Evolutionary conservation across 2,888 invertebrate species (phyloP).

Genomic region (Drosophila phalerata): DNA sequence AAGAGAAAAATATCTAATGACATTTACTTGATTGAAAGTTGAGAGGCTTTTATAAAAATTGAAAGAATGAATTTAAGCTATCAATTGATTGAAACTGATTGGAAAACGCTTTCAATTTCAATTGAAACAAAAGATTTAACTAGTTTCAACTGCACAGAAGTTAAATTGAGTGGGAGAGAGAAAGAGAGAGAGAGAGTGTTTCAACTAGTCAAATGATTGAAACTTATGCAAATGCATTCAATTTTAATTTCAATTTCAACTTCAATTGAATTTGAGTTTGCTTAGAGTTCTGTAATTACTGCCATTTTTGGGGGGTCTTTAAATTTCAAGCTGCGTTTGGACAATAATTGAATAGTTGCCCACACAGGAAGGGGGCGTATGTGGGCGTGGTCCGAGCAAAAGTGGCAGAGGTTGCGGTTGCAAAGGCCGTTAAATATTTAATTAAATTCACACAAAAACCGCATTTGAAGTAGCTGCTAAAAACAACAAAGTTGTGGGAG

Average conservation of each 20-base stretch:
- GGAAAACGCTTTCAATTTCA: not conserved
- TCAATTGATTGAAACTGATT: constrained; percentile 24
- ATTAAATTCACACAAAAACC: constrained; percentile 75
- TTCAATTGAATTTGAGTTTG: constrained; percentile 1
- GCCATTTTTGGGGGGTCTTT: not conserved
- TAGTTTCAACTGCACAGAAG: constrained; percentile 7
- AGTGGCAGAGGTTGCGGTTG: constrained; percentile 23
- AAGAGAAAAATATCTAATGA: not conserved
- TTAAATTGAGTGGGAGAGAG: not conserved
- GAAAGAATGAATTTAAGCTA: not conserved
- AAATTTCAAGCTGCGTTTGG: constrained; percentile 12
- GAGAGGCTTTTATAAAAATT: not conserved
- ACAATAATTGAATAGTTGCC: constrained; percentile 25
- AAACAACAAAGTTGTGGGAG: constrained; percentile 14
- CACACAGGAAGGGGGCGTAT: not conserved
- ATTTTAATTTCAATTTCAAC: constrained; percentile 1
- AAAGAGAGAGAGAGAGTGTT: not conserved
- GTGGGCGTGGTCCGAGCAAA: constrained; percentile 23
- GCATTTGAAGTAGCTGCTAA: constrained; percentile 52
- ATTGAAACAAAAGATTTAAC: not conserved
- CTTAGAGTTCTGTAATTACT: not conserved
- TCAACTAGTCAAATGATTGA: not conserved
- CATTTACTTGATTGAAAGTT: not conserved
- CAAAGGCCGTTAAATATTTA: constrained; percentile 69
- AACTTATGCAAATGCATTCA: constrained; percentile 4